Conservation (phyloP, 92 coral and sea anemone species). For the Epizoanthus rinbou region DNA sequence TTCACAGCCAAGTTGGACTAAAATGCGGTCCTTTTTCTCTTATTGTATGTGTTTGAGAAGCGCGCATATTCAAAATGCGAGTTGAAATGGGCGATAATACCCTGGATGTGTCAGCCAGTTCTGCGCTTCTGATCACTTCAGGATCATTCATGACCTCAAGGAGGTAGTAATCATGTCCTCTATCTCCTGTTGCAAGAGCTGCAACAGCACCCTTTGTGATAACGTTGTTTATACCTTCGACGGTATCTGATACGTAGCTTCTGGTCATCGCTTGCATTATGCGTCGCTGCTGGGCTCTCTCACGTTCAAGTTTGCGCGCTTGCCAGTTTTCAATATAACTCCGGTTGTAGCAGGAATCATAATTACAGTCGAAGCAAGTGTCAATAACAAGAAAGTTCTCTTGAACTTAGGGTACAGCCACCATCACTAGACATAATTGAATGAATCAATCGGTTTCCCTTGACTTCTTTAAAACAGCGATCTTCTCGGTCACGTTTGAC, state of each 20-base stretch:
- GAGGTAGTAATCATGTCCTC: constrained; percentile 37
- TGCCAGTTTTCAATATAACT: constrained; percentile 21
- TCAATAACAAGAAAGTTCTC: constrained; percentile 20
- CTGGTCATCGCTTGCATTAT: not conserved
- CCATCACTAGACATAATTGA: constrained; percentile 22
- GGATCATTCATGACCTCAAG: constrained; percentile 10
- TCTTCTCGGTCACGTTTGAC: not conserved
- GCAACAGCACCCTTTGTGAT: constrained; percentile 38
- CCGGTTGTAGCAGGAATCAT: not conserved
- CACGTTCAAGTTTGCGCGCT: constrained; percentile 2
- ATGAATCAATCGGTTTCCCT: not conserved
- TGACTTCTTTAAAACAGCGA: not conserved
- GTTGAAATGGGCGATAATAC: not conserved
- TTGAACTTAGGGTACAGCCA: constrained; percentile 27
- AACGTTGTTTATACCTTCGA: constrained; percentile 36
- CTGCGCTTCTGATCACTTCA: too few species aligned
- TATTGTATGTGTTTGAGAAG: not conserved
- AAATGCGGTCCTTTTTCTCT: not conserved
- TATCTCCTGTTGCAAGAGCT: constrained; percentile 40
- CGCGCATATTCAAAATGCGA: not conserved
- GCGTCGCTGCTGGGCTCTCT: not conserved
- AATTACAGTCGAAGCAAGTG: not conserved
- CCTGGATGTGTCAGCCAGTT: not conserved
- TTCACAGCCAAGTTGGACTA: not conserved
- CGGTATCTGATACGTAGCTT: not conserved